Conservation (phyloP, 2,888 invertebrate species). For the Polydrusus cervinus region DNA sequence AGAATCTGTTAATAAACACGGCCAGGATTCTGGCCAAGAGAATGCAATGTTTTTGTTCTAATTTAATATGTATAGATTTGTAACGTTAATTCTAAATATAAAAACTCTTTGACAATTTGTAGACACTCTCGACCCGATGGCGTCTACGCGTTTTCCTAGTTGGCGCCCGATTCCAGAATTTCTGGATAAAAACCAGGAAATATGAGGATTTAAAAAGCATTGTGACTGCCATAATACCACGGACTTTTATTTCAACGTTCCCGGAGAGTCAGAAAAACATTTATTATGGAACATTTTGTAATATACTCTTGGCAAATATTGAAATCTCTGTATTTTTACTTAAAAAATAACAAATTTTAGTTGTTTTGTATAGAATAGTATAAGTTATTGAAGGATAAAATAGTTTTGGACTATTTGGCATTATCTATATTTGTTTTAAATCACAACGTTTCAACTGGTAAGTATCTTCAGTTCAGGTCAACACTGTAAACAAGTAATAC, state of each 20-base stretch:
- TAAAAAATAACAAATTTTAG: too few relatives aligned
- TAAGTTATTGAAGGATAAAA: too few relatives aligned
- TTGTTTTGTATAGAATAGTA: too few relatives aligned
- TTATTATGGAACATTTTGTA: conserved; percentile 37
- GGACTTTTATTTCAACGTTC: conserved; percentile 44
- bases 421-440: too few relatives aligned
- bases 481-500: too few relatives aligned
- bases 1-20: too few relatives aligned
- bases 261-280: conserved; percentile 48
- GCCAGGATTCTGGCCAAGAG: too few relatives aligned
- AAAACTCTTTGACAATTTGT: conserved; percentile 37
- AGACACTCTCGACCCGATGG: conserved; percentile 47
- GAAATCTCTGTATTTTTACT: background rate
- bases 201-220: conserved; percentile 55
- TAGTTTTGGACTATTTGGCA: too few relatives aligned
- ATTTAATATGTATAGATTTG: too few relatives aligned
- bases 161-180: conserved; percentile 51
- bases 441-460: too few relatives aligned
- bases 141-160: conserved; percentile 53
- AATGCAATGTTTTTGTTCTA: too few relatives aligned
- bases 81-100: conserved; percentile 15
- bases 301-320: conserved; percentile 15
- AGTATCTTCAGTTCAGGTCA: too few relatives aligned
- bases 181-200: conserved; percentile 51
- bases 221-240: conserved; percentile 51